Base-by-base conservation (phyloP, 2,113 vertebrate genomes). In the Nesogale talazaci region DNA sequence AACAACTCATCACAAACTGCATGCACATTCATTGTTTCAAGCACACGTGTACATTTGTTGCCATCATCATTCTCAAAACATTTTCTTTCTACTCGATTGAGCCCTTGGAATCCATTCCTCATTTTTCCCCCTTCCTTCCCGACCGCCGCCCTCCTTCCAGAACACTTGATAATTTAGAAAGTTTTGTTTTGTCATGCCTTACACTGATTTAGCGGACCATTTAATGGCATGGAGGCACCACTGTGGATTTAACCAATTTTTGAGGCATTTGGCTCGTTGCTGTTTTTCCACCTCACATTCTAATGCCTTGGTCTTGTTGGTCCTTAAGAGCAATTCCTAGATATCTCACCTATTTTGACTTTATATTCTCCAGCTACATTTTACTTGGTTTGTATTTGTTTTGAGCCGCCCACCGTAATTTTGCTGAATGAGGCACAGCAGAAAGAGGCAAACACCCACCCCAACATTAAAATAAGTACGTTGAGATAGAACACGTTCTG, bases 161-260 rank as follows among this genome's bases (percentile, higher is more conserved):
- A 11, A 52, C 46, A 9, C 46, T 52, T 52, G 46, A 52, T 52
- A 52, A 52, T 52, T 52, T 52, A 52, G 46, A 52, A 52, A 52
- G 10, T 52, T 12, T 52, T 52, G 14, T 52, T 52, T 52, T 52
- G 46, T 52, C 46, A 52, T 52, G 46, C 14, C 46, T 52, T 52
- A 52, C 46, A 52, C 46, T 52, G 46, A 52, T 52, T 52, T 52
- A 52, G 46, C 46, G 9, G 46, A 52, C 5, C 46, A 52, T 52
- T 52, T 52, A 52, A 89, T 6, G 29, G 9, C 38, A 88, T 27
- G 46, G 56, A 34, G 34, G 19, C 38, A 65, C 10, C 17, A 75
- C 31, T 46, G 69, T 34, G 81, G 74, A 59, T 75, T 93, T 69
- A 93, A 88, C 36, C 31, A 57, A 85, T 79, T 90, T 92, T 86